A percentile compares a stretch with the other conserved stretches of the same genome.
Conservation (phyloP, 2,888 invertebrate genomes). For the Meganola albula region DNA sequence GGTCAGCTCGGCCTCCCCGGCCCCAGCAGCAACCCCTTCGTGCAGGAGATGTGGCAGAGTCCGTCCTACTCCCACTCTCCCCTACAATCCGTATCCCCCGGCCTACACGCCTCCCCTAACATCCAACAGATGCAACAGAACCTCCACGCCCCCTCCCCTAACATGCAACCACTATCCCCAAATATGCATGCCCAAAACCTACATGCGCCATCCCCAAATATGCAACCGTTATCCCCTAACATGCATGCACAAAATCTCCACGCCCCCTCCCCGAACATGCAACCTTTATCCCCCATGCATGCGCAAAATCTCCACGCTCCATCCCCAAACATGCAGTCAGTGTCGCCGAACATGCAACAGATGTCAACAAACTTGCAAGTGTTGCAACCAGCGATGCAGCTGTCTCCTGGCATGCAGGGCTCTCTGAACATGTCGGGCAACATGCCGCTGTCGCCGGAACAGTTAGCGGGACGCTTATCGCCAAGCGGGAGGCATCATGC, state of each 20-base stretch:
- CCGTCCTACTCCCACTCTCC: slow-evolving; percentile 13
- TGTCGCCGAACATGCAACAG: slow-evolving; percentile 13
- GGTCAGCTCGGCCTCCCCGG: slow-evolving; percentile 13
- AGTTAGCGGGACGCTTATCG: slow-evolving; percentile 17
- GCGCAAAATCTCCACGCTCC: slow-evolving; percentile 7
- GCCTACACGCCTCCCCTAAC: slow-evolving; percentile 7
- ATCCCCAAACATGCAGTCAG: slow-evolving; percentile 7
- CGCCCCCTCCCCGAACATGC: slow-evolving; percentile 10
- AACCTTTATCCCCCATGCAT: slow-evolving; percentile 13
- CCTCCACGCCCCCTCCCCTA: slow-evolving; percentile 10
- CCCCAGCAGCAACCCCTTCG: slow-evolving; percentile 18
- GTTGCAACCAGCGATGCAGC: slow-evolving; percentile 8
- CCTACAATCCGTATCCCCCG: slow-evolving; percentile 9
- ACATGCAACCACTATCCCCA: slow-evolving; percentile 10
- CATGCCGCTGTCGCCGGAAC: slow-evolving; percentile 11
- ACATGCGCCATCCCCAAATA: slow-evolving; percentile 10
- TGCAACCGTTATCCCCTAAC: slow-evolving; percentile 11
- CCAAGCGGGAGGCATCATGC: slow-evolving; percentile 21
- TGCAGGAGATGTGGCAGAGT: slow-evolving; percentile 19
- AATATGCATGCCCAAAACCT: slow-evolving; percentile 8
- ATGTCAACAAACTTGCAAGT: slow-evolving; percentile 2
- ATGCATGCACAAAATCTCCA: slow-evolving; percentile 9
- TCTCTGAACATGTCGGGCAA: slow-evolving; percentile 3
- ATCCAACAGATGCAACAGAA: slow-evolving; percentile 12
- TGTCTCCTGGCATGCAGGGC: slow-evolving; percentile 11